These are phyloP conservation scores for Lumbricus terrestris DNA, from an alignment of 2,888 invertebrate genomes.

Conservation along the genomic window DNA sequence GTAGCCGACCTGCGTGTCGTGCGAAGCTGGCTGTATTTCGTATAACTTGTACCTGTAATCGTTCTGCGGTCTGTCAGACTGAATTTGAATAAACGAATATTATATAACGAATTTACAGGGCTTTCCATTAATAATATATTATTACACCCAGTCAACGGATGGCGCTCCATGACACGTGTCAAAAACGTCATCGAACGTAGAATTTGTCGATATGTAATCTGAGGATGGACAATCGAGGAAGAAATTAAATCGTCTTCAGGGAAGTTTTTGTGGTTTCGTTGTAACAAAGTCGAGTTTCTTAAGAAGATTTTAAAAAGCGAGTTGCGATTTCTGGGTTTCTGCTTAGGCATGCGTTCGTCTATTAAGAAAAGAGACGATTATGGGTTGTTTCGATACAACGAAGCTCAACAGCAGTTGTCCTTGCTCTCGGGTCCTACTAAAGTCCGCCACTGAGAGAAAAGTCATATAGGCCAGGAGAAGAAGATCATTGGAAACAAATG, in stretches of 20 bases:
- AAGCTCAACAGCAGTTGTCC: not conserved
- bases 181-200: not conserved
- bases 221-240: not conserved
- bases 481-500: not conserved
- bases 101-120: not conserved
- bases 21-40: too few species aligned
- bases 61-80: too few species aligned
- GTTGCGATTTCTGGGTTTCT: not conserved
- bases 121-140: too few species aligned
- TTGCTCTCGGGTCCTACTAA: not conserved
- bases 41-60: too few species aligned
- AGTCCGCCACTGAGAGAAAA: not conserved
- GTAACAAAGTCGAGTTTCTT: not conserved
- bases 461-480: not conserved
- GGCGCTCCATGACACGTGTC: not conserved
- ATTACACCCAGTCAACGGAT: not conserved
- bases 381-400: not conserved
- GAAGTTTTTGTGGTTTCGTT: constrained; percentile 3
- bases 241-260: constrained; percentile 3
- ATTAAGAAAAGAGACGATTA: constrained; percentile 3
- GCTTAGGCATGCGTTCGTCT: not conserved
- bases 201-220: not conserved
- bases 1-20: too few species aligned
- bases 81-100: too few species aligned
- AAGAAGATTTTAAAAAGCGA: not conserved